Conservation (phyloP, 1,140 invertebrate genomes). For the Drosophila kohkoa region DNA sequence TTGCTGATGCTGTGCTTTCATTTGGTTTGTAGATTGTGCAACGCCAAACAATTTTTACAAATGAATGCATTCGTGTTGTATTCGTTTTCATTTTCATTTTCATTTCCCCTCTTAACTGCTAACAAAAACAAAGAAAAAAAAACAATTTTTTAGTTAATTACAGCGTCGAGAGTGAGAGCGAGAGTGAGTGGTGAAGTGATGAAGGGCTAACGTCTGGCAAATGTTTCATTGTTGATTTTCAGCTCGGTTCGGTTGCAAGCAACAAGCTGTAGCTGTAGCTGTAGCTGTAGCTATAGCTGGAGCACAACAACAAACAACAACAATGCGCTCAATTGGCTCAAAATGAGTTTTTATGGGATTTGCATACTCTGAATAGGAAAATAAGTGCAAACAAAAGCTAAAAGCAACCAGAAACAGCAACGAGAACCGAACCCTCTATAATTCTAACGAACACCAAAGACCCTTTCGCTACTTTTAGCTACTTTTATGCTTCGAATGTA, state of each 20-base stretch:
- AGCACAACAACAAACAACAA: constrained; percentile 39
- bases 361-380: constrained; percentile 75
- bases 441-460: background rate
- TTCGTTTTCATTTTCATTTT: constrained; percentile 31
- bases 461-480: background rate
- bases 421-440: too few species aligned
- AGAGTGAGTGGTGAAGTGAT: constrained; percentile 19
- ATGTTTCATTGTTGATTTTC: constrained; percentile 57
- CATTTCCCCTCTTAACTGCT: constrained; percentile 32
- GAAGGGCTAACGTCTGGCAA: constrained; percentile 19
- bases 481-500: background rate
- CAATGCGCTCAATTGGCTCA: constrained; percentile 77
- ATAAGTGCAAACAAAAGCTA: constrained; percentile 67
- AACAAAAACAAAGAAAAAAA: constrained; percentile 52
- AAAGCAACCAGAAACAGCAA: constrained; percentile 15
- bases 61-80: constrained; percentile 67
- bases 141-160: constrained; percentile 73
- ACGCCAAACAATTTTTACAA: constrained; percentile 68
- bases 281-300: constrained; percentile 1
- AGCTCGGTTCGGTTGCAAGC: constrained; percentile 44
- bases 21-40: constrained; percentile 49
- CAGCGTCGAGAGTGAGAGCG: constrained; percentile 19
- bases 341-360: constrained; percentile 82
- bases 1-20: constrained; percentile 22
- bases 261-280: constrained; percentile 31